A percentile compares a stretch with the other conserved stretches of the same genome.
Evolutionary conservation across 2,888 invertebrate genomes (phyloP).

Genomic region (Hemithea aestivaria): DNA sequence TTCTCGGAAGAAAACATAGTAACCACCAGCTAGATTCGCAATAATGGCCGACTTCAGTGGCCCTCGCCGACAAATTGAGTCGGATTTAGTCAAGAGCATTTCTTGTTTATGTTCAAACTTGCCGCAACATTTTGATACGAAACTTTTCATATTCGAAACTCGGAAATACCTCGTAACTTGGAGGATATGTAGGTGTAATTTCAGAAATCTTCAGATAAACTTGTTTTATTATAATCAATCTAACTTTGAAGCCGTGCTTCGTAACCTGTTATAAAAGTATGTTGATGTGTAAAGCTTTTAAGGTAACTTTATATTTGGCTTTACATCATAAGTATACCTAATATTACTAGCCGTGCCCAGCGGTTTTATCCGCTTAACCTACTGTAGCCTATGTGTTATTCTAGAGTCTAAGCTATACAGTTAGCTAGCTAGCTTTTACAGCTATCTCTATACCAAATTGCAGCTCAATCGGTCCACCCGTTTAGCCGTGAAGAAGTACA

Average conservation of each 20-base stretch:
- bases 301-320: no score
- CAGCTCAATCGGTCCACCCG: no score
- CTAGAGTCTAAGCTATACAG: no score
- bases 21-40: background rate
- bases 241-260: slow-evolving; percentile 1
- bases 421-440: no score
- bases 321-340: no score
- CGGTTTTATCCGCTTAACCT: no score
- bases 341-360: no score
- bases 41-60: slow-evolving; percentile 10
- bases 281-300: no score
- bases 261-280: background rate
- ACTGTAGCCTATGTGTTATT: no score
- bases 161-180: slow-evolving; percentile 9
- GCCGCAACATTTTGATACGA: slow-evolving; percentile 20
- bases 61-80: slow-evolving; percentile 21
- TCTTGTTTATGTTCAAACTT: slow-evolving; percentile 20
- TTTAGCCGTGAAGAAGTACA: no score
- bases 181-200: slow-evolving; percentile 8
- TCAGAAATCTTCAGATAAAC: slow-evolving; percentile 7
- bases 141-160: slow-evolving; percentile 22
- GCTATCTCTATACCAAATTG: no score
- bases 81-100: slow-evolving; percentile 13
- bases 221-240: slow-evolving; percentile 11
- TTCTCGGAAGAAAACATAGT: background rate